phyloP scores from a whole-genome alignment of 2,888 invertebrate genomes.

The Dorcus parallelipipedus region DNA sequence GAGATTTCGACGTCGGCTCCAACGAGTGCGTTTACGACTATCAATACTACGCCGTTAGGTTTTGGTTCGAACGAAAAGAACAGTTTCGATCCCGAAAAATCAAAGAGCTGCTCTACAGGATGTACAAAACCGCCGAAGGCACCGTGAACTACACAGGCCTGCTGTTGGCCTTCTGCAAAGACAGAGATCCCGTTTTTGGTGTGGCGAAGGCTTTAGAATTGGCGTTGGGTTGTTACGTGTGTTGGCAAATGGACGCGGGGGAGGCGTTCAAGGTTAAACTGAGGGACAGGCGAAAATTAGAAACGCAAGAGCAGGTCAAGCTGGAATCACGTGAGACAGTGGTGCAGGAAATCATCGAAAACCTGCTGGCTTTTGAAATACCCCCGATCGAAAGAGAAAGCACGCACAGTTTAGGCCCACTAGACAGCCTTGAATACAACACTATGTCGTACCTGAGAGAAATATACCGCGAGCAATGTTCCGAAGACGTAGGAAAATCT shows the following conservation, averaged over 20 bases:
- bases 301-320: conserved; percentile 20
- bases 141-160: conserved; percentile 61
- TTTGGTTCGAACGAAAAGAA: conserved; percentile 48
- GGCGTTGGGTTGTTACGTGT: conserved; percentile 54
- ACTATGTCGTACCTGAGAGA: no score
- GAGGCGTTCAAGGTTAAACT: conserved; percentile 47
- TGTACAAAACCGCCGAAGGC: conserved; percentile 52
- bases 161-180: conserved; percentile 62
- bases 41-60: conserved; percentile 38
- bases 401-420: no score
- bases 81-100: conserved; percentile 35
- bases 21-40: conserved; percentile 43
- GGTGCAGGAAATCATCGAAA: conserved; percentile 29
- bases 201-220: conserved; percentile 58
- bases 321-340: conserved; percentile 18
- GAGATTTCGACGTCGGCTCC: conserved; percentile 48
- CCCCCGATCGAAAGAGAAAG: conserved; percentile 3
- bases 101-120: conserved; percentile 57
- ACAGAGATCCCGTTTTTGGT: conserved; percentile 53
- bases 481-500: no score
- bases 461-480: no score
- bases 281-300: conserved; percentile 23
- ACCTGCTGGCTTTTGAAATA: conserved; percentile 14
- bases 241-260: conserved; percentile 52
- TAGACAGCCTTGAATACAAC: no score